Evolutionary conservation across 1,140 invertebrate genomes (phyloP).

Genomic region (Drosophila lowei): DNA sequence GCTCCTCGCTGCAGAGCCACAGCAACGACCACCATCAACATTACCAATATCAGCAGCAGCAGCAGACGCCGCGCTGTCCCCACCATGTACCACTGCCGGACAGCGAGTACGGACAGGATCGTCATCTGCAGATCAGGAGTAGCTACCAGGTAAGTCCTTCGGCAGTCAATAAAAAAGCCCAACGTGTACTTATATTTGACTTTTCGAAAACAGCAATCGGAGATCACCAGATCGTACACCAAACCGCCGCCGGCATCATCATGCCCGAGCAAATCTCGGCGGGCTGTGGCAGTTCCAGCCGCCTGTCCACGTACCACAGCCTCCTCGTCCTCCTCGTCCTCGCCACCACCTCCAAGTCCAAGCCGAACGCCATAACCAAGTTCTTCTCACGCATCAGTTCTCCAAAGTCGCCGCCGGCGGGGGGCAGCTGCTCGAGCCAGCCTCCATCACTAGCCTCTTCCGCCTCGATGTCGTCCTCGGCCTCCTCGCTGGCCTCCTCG

Average conservation of each 20-base stretch:
- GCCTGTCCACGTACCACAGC: slow-evolving; percentile 49
- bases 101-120: slow-evolving; percentile 86
- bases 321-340: slow-evolving; percentile 38
- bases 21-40: slow-evolving; percentile 81
- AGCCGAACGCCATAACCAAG: slow-evolving; percentile 81
- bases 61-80: slow-evolving; percentile 84
- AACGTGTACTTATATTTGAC: neutral
- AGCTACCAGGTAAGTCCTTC: slow-evolving; percentile 84
- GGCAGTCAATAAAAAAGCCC: fast-evolving
- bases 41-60: slow-evolving; percentile 80
- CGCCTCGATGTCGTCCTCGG: slow-evolving; percentile 72
- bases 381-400: slow-evolving; percentile 82
- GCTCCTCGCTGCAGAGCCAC: slow-evolving; percentile 64
- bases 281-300: slow-evolving; percentile 61
- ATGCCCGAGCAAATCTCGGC: slow-evolving; percentile 72
- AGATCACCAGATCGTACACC: slow-evolving; percentile 82
- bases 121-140: slow-evolving; percentile 85
- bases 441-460: slow-evolving; percentile 64
- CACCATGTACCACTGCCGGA: slow-evolving; percentile 86
- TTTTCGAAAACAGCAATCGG: slow-evolving; percentile 62
- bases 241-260: slow-evolving; percentile 83
- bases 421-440: slow-evolving; percentile 27
- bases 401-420: slow-evolving; percentile 68
- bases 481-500: slow-evolving; percentile 68
- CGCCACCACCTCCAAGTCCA: slow-evolving; percentile 74